These are phyloP conservation scores for Cherax destructor DNA, from an alignment of 1,140 invertebrate species.

Conservation along the genomic window DNA sequence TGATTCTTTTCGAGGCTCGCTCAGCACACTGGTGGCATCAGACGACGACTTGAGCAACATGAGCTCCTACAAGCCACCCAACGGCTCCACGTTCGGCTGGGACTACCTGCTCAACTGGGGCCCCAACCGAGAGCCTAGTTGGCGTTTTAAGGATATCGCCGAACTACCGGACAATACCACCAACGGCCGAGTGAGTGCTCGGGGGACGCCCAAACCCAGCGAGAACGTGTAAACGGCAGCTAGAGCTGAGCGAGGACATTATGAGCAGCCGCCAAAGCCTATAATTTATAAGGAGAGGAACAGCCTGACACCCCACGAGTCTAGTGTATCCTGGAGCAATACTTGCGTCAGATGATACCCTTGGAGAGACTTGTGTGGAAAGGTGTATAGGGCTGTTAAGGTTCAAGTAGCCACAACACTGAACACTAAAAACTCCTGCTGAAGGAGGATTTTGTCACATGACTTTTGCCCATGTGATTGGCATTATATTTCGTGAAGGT, in stretches of 20 bases:
- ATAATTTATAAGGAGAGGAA: constrained; percentile 52
- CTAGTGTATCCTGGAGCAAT: background rate
- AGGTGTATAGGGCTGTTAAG: background rate
- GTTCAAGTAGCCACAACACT: background rate
- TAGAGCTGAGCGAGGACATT: constrained; percentile 57
- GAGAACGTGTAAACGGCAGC: constrained; percentile 73
- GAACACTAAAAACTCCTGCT: background rate
- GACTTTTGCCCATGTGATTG: constrained; percentile 6
- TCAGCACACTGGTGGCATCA: constrained; percentile 93
- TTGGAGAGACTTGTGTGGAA: background rate
- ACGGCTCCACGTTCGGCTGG: constrained; percentile 89
- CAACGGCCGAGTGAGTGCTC: constrained; percentile 71
- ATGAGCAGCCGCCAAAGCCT: constrained; percentile 57
- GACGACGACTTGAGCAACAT: constrained; percentile 86
- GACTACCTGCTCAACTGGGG: constrained; percentile 97
- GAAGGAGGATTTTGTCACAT: background rate
- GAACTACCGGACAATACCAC: constrained; percentile 86
- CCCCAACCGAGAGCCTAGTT: constrained; percentile 92
- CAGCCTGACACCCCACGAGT: background rate
- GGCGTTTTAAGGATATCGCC: constrained; percentile 98
- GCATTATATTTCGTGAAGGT: constrained; percentile 57
- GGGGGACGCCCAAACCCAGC: constrained; percentile 73
- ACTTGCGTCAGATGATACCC: background rate
- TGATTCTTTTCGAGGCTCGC: constrained; percentile 93
- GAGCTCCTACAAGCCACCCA: constrained; percentile 84